Evolutionary conservation across 2,797 vertebrate genomes (phyloP), one percentile per base, ranked within the genome.

Genomic region (Eleutherodactylus coqui): DNA sequence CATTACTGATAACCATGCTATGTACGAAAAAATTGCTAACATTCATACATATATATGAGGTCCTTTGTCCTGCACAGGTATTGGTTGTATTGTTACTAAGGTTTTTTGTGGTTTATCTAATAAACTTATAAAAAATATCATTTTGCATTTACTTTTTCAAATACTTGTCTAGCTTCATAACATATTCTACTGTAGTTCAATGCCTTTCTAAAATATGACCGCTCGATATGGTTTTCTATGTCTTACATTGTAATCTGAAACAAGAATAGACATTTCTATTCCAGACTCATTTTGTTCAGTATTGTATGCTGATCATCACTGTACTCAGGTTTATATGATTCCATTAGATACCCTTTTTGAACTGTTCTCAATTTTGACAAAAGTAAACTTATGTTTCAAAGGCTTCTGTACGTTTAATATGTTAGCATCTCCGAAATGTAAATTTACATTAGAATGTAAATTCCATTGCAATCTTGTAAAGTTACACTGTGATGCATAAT

Each of bases 401-500:
- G 38, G 27, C 24, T 36, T 29, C 21, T 34, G 24, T 51, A 70
- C 27, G 47, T 51, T 70, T 27, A 2, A 70, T 27, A 32, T 58
- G 14, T 58, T 32, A 49, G n/a, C 8, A 43, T 58, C 47, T 55
- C 36, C 55, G 34, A 73, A 75, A 58, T 58, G 69, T 45, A 41
- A 83, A 75, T 62, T 13, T n/a, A 10, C 27, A 36, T 45, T 43
- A 24, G 21, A 69, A 69, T 38, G 45, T 41, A 9, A 79, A 79
- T 85, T 21, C 62, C 7, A 43, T 38, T 24, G 16, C 83, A 70
- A 3, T 32, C 45, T 79, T 55, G 32, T 32, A 72, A 70, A 27
- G 17, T 34, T 79, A 72, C 34, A 72, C 45, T 34, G 75, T 79
- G 29, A 51, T 79, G 64, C 38, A 58, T 67, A 78, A 27, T 70